These are phyloP conservation scores for Dolichomitus sp. DNA, from an alignment of 2,888 invertebrate genomes.

Conservation along the genomic window DNA sequence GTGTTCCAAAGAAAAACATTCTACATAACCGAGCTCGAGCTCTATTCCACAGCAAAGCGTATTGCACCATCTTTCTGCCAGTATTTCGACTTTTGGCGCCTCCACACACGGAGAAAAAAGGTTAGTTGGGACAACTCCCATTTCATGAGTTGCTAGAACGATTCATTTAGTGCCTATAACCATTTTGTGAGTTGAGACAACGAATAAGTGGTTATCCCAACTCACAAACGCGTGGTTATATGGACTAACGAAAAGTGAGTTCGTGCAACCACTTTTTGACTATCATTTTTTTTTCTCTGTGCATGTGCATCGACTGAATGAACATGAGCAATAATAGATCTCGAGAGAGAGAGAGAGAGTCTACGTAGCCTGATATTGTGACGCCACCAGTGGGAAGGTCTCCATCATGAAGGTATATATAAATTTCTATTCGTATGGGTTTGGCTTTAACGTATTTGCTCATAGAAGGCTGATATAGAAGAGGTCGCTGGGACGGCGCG, in stretches of 20 bases:
- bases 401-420: conserved; percentile 27
- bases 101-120: too few species aligned
- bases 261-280: too few species aligned
- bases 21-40: not conserved
- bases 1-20: not conserved
- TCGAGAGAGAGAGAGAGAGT: not conserved
- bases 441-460: conserved; percentile 10
- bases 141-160: too few species aligned
- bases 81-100: not conserved
- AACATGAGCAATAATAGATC: conserved; percentile 19
- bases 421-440: conserved; percentile 30
- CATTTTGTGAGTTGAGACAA: too few species aligned
- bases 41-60: not conserved
- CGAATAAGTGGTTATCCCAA: too few species aligned
- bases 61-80: not conserved
- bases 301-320: conserved; percentile 6
- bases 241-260: too few species aligned
- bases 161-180: too few species aligned
- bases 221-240: too few species aligned
- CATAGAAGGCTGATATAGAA: conserved; percentile 55
- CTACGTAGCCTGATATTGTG: not conserved
- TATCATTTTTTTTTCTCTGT: too few species aligned
- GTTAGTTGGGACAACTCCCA: too few species aligned
- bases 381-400: conserved; percentile 20
- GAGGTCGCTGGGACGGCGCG: conserved; percentile 72